Conservation (phyloP, 2,797 vertebrate genomes). For the Eospalax fontanierii region DNA sequence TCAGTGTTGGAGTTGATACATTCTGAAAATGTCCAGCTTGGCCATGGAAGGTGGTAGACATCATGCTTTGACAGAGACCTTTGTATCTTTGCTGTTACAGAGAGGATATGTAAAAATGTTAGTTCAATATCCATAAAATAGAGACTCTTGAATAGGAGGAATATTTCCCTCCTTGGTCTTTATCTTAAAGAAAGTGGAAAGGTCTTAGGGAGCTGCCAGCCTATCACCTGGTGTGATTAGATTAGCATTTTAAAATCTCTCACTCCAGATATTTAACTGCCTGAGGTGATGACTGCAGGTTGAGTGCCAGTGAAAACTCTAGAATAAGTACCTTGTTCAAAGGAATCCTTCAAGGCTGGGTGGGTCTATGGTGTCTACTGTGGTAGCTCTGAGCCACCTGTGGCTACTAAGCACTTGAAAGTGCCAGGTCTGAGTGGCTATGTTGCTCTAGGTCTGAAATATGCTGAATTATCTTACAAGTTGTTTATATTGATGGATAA, state of each 20-base stretch:
- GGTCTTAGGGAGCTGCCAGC: neutral
- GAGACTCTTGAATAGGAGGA: neutral
- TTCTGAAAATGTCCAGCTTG: conserved; percentile 9
- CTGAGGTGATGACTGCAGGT: conserved; percentile 38
- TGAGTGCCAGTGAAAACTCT: conserved; percentile 29
- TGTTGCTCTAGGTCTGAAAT: conserved; percentile 26
- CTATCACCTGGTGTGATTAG: conserved; percentile 40
- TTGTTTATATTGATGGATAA: conserved; percentile 36
- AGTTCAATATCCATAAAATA: neutral
- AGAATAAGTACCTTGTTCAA: conserved; percentile 44
- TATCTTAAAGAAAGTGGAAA: conserved; percentile 62
- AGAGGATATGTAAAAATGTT: conserved; percentile 1
- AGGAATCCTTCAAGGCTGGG: neutral
- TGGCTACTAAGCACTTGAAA: neutral
- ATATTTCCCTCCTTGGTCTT: conserved; percentile 30
- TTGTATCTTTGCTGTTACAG: neutral
- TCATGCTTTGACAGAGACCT: neutral
- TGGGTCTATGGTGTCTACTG: neutral
- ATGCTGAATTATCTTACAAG: conserved; percentile 6
- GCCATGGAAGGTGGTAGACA: neutral
- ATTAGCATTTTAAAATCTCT: conserved; percentile 65
- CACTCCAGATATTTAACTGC: conserved; percentile 53
- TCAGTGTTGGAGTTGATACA: neutral
- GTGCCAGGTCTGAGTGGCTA: neutral
- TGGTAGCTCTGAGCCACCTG: neutral